Percentiles rank a stretch among this genome's conserved stretches.
Evolutionary conservation across 2,888 invertebrate species (phyloP).

Genomic region (Cabera pusaria): DNA sequence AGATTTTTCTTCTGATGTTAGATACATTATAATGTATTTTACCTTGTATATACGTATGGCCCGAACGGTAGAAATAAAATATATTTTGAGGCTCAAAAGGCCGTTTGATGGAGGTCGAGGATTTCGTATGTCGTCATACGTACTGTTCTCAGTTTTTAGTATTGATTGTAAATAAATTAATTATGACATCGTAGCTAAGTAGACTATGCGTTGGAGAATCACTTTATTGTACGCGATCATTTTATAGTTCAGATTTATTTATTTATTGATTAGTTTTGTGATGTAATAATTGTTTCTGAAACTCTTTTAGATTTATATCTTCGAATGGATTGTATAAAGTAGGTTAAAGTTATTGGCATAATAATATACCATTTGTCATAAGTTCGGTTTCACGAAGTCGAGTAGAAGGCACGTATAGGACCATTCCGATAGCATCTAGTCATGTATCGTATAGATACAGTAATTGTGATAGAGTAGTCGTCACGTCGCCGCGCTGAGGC

Average conservation of each 20-base stretch:
- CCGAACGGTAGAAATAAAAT: constrained; percentile 61
- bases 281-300: constrained; percentile 33
- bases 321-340: constrained; percentile 77
- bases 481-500: constrained; percentile 53
- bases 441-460: constrained; percentile 59
- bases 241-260: constrained; percentile 46
- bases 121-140: constrained; percentile 69
- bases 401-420: constrained; percentile 42
- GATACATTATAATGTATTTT: constrained; percentile 70
- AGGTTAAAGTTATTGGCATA: constrained; percentile 59
- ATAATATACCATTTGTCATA: constrained; percentile 32
- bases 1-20: constrained; percentile 66
- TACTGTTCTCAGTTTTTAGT: constrained; percentile 63
- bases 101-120: constrained; percentile 45
- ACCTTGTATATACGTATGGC: constrained; percentile 81
- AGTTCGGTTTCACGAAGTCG: constrained; percentile 31
- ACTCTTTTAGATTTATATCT: constrained; percentile 31
- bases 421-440: constrained; percentile 67
- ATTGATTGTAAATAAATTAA: constrained; percentile 76
- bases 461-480: constrained; percentile 63
- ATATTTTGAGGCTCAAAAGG: constrained; percentile 68
- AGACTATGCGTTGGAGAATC: constrained; percentile 58
- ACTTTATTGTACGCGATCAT: constrained; percentile 46
- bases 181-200: constrained; percentile 56
- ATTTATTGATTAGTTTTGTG: constrained; percentile 41